These are phyloP conservation scores for Capreolus pygargus DNA, from an alignment of 2,113 vertebrate species.

Conservation along the genomic window DNA sequence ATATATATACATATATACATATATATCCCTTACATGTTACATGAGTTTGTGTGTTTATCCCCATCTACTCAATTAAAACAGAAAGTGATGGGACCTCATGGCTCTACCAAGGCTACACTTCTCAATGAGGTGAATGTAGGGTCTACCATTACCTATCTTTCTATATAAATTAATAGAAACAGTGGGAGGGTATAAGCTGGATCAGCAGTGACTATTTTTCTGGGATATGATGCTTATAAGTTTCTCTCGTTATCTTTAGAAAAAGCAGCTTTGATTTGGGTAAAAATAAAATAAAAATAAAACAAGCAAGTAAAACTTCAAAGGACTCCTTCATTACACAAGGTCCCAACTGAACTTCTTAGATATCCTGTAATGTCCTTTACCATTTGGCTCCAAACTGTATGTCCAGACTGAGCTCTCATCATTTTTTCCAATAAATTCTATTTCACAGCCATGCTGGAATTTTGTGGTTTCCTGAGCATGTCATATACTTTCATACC, in stretches of 20 bases:
- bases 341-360: background rate
- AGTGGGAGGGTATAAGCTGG: background rate
- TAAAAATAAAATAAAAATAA: constrained; percentile 16
- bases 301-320: background rate
- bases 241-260: background rate
- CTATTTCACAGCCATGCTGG: background rate
- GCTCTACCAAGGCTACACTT: background rate
- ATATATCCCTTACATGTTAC: background rate
- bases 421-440: background rate
- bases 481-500: background rate
- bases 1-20: background rate
- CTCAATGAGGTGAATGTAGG: background rate
- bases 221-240: background rate
- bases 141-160: background rate
- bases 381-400: background rate
- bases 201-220: background rate
- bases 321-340: background rate
- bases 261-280: background rate
- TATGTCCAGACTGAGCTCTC: background rate
- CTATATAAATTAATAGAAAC: background rate
- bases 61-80: background rate
- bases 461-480: background rate
- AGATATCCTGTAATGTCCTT: background rate
- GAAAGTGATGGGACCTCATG: background rate
- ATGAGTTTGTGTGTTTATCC: background rate